These are phyloP conservation scores for Bombus waltoni DNA, from an alignment of 1,140 invertebrate species.

Conservation along the genomic window DNA sequence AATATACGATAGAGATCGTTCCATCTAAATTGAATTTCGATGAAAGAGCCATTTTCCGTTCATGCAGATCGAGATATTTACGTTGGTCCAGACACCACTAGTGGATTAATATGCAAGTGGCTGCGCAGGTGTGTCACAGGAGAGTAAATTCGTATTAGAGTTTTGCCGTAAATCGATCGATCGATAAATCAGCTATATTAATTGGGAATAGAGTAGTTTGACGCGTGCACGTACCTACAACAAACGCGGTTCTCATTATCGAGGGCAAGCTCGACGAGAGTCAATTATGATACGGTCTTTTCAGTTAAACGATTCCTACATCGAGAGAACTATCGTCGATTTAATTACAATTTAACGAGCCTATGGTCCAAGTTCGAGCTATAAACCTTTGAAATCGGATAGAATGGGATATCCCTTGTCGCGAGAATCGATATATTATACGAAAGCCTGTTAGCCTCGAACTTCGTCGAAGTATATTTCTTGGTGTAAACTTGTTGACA, in stretches of 20 bases:
- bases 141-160: background rate
- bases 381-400: background rate
- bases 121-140: constrained; percentile 37
- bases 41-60: constrained; percentile 44
- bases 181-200: constrained; percentile 30
- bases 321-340: constrained; percentile 33
- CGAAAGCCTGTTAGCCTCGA: background rate
- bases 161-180: background rate
- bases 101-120: constrained; percentile 50
- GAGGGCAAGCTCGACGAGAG: constrained; percentile 31
- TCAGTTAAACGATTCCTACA: constrained; percentile 29
- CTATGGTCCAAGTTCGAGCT: too few species aligned
- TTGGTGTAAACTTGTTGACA: background rate
- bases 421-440: background rate
- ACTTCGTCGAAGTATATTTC: background rate
- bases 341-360: constrained; percentile 22
- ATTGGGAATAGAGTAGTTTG: background rate
- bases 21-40: constrained; percentile 67
- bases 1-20: constrained; percentile 50
- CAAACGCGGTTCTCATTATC: constrained; percentile 50
- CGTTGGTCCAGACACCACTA: constrained; percentile 42
- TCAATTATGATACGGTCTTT: constrained; percentile 36
- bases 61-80: constrained; percentile 62
- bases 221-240: background rate
- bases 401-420: background rate